These are phyloP conservation scores for Crenuchus spilurus DNA, from an alignment of 2,797 vertebrate genomes.

Conservation along the genomic window DNA sequence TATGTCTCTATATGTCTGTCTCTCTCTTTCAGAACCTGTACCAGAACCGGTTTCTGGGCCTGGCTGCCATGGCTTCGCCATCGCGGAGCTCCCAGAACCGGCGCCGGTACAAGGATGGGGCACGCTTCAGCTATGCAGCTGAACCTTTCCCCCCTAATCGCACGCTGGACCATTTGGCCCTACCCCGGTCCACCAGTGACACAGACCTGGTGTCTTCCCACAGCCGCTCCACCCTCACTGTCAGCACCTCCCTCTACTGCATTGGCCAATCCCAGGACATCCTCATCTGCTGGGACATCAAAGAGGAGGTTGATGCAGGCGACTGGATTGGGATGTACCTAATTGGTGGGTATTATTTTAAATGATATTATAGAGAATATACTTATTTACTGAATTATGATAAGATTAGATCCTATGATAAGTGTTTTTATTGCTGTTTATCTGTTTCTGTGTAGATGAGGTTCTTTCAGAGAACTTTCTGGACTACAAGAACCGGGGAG, in stretches of 20 bases:
- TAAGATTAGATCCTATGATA: no score
- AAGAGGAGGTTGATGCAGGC: constrained; percentile 95
- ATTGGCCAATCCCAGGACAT: constrained; percentile 91
- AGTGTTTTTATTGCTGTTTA: not conserved
- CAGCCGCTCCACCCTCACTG: constrained; percentile 90
- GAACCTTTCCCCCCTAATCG: constrained; percentile 83
- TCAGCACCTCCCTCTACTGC: constrained; percentile 89
- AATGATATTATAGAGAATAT: no score
- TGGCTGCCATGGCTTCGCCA: constrained; percentile 96
- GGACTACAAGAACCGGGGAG: constrained; percentile 97
- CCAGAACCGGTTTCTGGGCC: constrained; percentile 94
- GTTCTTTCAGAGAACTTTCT: constrained; percentile 93
- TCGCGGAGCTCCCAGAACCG: constrained; percentile 87
- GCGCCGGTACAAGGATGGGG: constrained; percentile 87
- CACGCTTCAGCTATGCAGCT: constrained; percentile 87
- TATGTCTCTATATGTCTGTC: no score
- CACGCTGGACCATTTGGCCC: constrained; percentile 78
- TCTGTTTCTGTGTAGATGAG: constrained; percentile 81
- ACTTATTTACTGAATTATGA: no score
- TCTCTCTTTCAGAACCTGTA: constrained; percentile 88
- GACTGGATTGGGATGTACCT: constrained; percentile 99
- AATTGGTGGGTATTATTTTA: constrained; percentile 83
- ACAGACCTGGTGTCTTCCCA: constrained; percentile 92
- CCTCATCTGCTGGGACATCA: constrained; percentile 96
- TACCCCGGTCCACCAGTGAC: constrained; percentile 93